Percentiles rank a stretch among this genome's conserved stretches.
These are phyloP conservation scores for Sebastes hubbsi DNA, from an alignment of 2,797 vertebrate species.

Conservation along the genomic window DNA sequence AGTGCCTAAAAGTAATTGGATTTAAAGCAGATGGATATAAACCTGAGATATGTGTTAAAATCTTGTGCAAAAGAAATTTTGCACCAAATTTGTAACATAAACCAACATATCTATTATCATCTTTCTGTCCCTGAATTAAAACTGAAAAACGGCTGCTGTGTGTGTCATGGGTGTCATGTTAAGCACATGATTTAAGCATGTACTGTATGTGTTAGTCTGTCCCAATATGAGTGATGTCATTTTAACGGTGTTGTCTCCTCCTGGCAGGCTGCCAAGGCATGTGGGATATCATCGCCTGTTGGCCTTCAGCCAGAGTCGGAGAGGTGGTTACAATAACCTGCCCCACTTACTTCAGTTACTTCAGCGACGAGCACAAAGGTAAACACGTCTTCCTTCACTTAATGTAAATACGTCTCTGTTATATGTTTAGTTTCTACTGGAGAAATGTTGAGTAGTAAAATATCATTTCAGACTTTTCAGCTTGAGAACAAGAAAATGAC, in stretches of 20 bases:
- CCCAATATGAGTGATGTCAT: constrained; percentile 9
- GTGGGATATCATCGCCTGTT: constrained; percentile 95
- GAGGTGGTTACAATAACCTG: constrained; percentile 88
- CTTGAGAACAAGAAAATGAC: background rate
- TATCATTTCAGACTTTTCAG: background rate
- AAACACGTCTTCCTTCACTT: constrained; percentile 17
- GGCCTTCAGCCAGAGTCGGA: constrained; percentile 88
- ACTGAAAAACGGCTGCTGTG: background rate
- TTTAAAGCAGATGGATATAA: background rate
- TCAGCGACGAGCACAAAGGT: constrained; percentile 85
- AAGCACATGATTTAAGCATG: background rate
- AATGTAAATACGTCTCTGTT: background rate
- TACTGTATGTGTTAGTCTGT: background rate
- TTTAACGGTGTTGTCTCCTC: constrained; percentile 37
- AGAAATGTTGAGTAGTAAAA: background rate
- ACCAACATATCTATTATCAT: background rate
- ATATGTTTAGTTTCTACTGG: background rate
- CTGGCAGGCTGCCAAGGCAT: constrained; percentile 88
- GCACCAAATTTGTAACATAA: background rate
- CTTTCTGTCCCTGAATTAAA: background rate
- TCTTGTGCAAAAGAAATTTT: background rate
- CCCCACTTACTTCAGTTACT: constrained; percentile 87
- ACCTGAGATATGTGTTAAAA: background rate
- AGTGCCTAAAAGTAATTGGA: background rate
- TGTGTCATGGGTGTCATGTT: background rate